Evolutionary conservation across 2,888 invertebrate species (phyloP).

Genomic region (Eulithis testata): DNA sequence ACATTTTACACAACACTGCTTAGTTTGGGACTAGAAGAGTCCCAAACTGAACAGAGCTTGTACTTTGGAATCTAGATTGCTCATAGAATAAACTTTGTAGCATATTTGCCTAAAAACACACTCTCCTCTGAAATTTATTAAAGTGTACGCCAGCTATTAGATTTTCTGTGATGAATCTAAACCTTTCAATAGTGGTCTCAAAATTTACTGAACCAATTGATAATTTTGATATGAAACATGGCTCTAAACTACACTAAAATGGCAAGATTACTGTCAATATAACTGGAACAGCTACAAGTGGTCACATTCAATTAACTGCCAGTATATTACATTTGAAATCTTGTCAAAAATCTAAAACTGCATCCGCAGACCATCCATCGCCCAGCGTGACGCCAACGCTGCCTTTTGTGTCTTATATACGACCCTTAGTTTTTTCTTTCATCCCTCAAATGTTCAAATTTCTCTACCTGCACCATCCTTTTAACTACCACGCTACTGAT

Average conservation of each 20-base stretch:
- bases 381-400: constrained; percentile 81
- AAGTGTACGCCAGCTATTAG: too few species aligned
- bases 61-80: too few species aligned
- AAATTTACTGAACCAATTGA: neutral
- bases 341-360: constrained; percentile 75
- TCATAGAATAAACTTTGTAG: too few species aligned
- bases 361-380: constrained; percentile 79
- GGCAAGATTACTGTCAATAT: constrained; percentile 37
- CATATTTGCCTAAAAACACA: too few species aligned
- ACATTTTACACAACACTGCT: too few species aligned
- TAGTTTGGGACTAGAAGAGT: too few species aligned
- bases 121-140: too few species aligned
- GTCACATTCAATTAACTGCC: constrained; percentile 77
- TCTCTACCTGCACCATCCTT: constrained; percentile 77
- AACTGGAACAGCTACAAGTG: constrained; percentile 61
- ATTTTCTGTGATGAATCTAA: too few species aligned
- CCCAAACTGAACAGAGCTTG: too few species aligned
- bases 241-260: constrained; percentile 29
- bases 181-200: too few species aligned
- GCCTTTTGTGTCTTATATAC: constrained; percentile 77
- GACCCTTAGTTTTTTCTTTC: constrained; percentile 80
- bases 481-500: constrained; percentile 40
- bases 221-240: neutral
- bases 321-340: constrained; percentile 71
- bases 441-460: constrained; percentile 82